These are phyloP conservation scores for Ricordea florida DNA, from an alignment of 92 coral and sea anemone genomes.

Conservation along the genomic window DNA sequence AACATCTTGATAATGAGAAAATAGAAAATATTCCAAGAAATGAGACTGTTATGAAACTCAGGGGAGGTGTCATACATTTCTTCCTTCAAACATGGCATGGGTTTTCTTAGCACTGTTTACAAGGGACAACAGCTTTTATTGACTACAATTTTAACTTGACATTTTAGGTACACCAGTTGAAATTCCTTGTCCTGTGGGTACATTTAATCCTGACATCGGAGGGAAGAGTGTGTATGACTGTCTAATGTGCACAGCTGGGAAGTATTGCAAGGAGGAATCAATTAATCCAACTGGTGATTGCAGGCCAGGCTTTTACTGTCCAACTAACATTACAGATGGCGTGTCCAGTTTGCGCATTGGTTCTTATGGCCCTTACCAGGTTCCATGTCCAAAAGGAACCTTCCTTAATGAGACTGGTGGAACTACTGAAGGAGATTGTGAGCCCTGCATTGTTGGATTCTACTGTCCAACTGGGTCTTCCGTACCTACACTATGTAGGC, in stretches of 20 bases:
- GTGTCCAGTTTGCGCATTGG: conserved; percentile 90
- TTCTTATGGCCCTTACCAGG: conserved; percentile 92
- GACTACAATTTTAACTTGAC: too few species aligned
- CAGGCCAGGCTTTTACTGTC: conserved; percentile 88
- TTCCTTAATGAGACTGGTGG: conserved; percentile 77
- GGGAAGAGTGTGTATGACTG: conserved; percentile 71
- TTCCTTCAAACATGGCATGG: too few species aligned
- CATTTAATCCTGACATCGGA: conserved; percentile 74
- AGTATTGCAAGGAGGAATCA: conserved; percentile 85
- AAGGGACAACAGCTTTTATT: too few species aligned
- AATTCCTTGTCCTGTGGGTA: conserved; percentile 96
- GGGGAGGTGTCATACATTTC: too few species aligned
- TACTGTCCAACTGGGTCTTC: conserved; percentile 88
- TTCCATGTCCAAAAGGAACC: conserved; percentile 93
- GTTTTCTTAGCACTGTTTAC: too few species aligned
- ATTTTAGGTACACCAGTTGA: conserved; percentile 52
- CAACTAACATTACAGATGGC: conserved; percentile 95
- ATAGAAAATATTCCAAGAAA: too few species aligned
- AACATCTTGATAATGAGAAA: too few species aligned
- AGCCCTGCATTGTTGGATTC: conserved; percentile 69
- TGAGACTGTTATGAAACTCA: too few species aligned
- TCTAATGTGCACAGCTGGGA: conserved; percentile 89
- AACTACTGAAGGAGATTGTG: conserved; percentile 74
- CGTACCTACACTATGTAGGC: conserved; percentile 69
- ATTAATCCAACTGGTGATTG: conserved; percentile 71